These are phyloP conservation scores for human (Homo sapiens) DNA, from an alignment of 2,113 vertebrate genomes.

Conservation along the genomic window GRCh38 chr13:53509501-53510000, in stretches of 20 bases:
- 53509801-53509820: not conserved
- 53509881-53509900: not conserved
- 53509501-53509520: not conserved
- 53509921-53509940: not conserved
- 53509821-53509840: not conserved
- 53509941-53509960: not conserved
- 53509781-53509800: not conserved
- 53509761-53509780: not conserved
- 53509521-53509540: slow-evolving; percentile 15
- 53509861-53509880: not conserved
- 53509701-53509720: not conserved
- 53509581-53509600: slow-evolving; percentile 35
- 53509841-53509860: not conserved
- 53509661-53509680: not conserved
- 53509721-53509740: not conserved
- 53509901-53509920: not conserved
- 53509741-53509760: slow-evolving; percentile 24
- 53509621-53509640: not conserved
- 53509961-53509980: not conserved
- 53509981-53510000: not conserved
- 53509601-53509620: not conserved
- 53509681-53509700: slow-evolving; percentile 14
- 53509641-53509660: not conserved
- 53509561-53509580: not conserved
- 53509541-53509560: slow-evolving; percentile 12